Evolutionary conservation across 2,113 vertebrate genomes (phyloP).

Genomic region (Cyphomyrus discorhynchus): DNA sequence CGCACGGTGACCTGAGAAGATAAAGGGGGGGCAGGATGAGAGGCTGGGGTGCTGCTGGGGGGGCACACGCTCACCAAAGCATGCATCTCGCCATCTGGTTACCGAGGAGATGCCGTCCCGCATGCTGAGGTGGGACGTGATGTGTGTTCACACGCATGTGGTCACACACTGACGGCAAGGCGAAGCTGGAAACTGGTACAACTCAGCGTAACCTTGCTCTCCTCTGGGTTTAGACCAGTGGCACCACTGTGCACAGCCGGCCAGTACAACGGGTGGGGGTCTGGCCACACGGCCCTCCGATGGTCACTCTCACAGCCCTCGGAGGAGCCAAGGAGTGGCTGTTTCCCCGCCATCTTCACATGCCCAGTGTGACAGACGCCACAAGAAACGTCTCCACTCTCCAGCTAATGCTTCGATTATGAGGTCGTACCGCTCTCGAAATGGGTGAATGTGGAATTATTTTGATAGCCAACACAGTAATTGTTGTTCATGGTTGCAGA

Average conservation of each 20-base stretch:
- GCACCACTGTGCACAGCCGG: neutral
- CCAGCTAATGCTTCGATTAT: neutral
- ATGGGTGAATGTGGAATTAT: neutral
- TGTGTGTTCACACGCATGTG: neutral
- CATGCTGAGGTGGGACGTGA: neutral
- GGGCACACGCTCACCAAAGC: slow-evolving; percentile 38
- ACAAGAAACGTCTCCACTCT: neutral
- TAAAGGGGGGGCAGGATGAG: slow-evolving; percentile 22
- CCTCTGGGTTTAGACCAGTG: neutral
- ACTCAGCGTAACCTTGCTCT: neutral
- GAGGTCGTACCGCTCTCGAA: neutral
- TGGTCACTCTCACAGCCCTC: neutral
- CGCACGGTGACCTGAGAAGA: slow-evolving; percentile 81
- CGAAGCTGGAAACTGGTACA: neutral
- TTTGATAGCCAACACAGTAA: neutral
- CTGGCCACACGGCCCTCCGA: neutral
- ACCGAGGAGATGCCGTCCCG: neutral
- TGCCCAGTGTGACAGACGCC: neutral
- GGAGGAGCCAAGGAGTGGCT: neutral
- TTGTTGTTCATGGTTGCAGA: neutral
- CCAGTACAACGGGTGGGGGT: neutral
- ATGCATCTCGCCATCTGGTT: slow-evolving; percentile 44
- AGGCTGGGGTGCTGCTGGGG: slow-evolving; percentile 10
- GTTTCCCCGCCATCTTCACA: neutral
- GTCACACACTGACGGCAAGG: neutral